Conservation (phyloP, 2,797 vertebrate genomes). For the Neoniphon sammara region DNA sequence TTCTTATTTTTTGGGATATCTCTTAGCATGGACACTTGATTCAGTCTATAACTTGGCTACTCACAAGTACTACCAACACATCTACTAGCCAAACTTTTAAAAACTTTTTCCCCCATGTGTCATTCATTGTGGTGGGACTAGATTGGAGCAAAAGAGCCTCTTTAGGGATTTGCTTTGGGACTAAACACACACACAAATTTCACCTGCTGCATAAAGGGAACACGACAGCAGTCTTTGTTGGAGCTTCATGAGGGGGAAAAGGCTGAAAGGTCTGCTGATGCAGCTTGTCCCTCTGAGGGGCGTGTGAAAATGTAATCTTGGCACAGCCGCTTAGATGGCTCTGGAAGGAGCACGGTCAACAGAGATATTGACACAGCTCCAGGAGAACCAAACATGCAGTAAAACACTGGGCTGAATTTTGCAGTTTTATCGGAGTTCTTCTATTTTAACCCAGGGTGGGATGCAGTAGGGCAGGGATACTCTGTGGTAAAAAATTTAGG, state of each 20-base stretch:
- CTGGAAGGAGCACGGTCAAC: slow-evolving; percentile 64
- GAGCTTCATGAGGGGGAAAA: slow-evolving; percentile 47
- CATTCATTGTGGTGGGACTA: background rate
- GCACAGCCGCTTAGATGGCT: slow-evolving; percentile 52
- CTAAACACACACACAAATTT: slow-evolving; percentile 40
- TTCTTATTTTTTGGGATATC: background rate
- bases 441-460: background rate
- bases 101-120: background rate
- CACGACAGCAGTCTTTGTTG: slow-evolving; percentile 51
- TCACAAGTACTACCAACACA: background rate
- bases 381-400: slow-evolving; percentile 34
- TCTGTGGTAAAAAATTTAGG: background rate
- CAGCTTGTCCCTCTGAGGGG: slow-evolving; percentile 57
- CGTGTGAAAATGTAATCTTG: slow-evolving; percentile 76
- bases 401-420: background rate
- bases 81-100: background rate
- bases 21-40: background rate
- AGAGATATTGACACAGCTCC: slow-evolving; percentile 71
- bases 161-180: slow-evolving; percentile 10
- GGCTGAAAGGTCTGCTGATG: slow-evolving; percentile 59
- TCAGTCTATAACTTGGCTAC: background rate
- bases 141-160: background rate
- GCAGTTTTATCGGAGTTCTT: background rate
- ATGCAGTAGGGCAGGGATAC: background rate
- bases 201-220: slow-evolving; percentile 54